A percentile compares a stretch with the other conserved stretches of the same genome.
These are phyloP conservation scores for Paramuricea clavata DNA, from an alignment of 92 coral and sea anemone species.

Conservation along the genomic window DNA sequence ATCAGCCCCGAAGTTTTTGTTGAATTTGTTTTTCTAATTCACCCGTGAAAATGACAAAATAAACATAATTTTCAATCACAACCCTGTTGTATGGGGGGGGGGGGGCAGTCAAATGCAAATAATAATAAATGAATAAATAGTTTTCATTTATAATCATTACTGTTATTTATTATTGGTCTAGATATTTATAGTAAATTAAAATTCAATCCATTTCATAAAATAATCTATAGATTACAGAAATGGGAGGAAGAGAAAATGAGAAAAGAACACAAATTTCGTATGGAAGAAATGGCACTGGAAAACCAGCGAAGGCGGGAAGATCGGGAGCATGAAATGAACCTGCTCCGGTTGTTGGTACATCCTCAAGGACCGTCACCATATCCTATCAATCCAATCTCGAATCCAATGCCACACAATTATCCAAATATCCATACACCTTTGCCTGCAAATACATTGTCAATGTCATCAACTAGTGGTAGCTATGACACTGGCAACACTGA, in stretches of 20 bases:
- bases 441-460: background rate
- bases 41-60: too few relatives aligned
- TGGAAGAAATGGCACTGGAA: slow-evolving; percentile 41
- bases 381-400: too few relatives aligned
- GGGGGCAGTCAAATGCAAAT: slow-evolving; percentile 5
- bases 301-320: slow-evolving; percentile 55
- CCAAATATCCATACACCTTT: slow-evolving; percentile 12
- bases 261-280: slow-evolving; percentile 45
- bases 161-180: too few relatives aligned
- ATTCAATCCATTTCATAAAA: background rate
- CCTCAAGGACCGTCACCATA: background rate
- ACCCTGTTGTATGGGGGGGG: slow-evolving; percentile 14
- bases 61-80: too few relatives aligned
- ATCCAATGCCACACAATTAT: slow-evolving; percentile 5
- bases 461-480: background rate
- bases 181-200: too few relatives aligned
- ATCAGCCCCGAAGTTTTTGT: too few relatives aligned
- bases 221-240: slow-evolving; percentile 49
- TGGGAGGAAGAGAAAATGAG: slow-evolving; percentile 43
- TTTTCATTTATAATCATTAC: too few relatives aligned
- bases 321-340: slow-evolving; percentile 51
- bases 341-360: slow-evolving; percentile 50
- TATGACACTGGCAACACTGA: background rate
- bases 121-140: background rate
- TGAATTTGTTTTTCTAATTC: too few relatives aligned